Evolutionary conservation across 1,140 invertebrate genomes (phyloP), one percentile per base, ranked within the genome.

Genomic region (Nymphalis io): DNA sequence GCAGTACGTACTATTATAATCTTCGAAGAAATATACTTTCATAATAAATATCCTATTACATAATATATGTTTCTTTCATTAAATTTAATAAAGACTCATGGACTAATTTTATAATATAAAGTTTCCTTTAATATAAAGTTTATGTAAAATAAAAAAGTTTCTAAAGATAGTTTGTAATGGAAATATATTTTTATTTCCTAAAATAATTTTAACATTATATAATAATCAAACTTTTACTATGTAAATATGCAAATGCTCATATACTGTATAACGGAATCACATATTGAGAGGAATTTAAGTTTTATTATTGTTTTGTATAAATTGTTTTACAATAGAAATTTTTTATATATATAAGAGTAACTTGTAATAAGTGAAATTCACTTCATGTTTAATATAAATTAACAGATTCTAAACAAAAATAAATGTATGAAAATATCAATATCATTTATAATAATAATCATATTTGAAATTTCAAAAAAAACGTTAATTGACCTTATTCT

Each of bases 211-310:
- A 44, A 44, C 4, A 44, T 13, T 44, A 39, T 61, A n/a, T 53
- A 62, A 58, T 62, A 59, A 65, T 66, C 57, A 42, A 57, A 70
- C 51, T 39, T 68, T 62, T 63, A 55, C 60, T 40, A 58, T 70
- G 68, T 70, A 64, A 33, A 70, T 62, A 70, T 42, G 60, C 55
- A 63, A 70, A 63, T 70, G 68, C 68, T 70, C 68, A 70, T 44
- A 63, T 55, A 27, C 12, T 55, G 23, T 27, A 27, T 55, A 55
- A 27, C 23, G 51, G 20, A 55, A 55, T 4, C 21, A 21, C 20
- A 55, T 55, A 55, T 55, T 13, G 23, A 27, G 23, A 15, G 15
- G 15, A 15, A 55, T 55, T 57, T 65, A 21, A 51, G 46, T 51
- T 51, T 51, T 20, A n/a, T 2, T 51, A 51, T 51, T 51, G 46